Evolutionary conservation across 2,888 invertebrate genomes (phyloP), one percentile per base, ranked within the genome.

Genomic region (Melanotus villosus): DNA sequence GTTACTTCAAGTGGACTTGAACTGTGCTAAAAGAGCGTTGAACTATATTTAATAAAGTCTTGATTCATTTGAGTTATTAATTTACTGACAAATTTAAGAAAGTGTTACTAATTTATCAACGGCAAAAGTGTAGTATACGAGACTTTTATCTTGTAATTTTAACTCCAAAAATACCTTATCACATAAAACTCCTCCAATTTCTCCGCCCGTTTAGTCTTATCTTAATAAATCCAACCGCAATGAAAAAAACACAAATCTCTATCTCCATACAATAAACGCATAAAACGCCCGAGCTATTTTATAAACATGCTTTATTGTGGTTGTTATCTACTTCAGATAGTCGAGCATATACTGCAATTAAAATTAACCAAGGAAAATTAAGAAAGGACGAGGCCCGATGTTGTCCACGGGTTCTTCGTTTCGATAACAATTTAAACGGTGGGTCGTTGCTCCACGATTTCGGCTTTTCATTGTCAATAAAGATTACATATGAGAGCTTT

Each of bases 401-500:
- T n/a, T 26, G 43, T 59, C 23, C 41, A 59, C 41, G 30, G 34
- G 30, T 32, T 18, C n/a, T n/a, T n/a, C n/a, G n/a, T n/a, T n/a
- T n/a, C n/a, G n/a, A n/a, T n/a, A n/a, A n/a, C n/a, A 26, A 45
- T 41, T 50, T 30, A n/a, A 21, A 50, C 52, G 23, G 45, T 45
- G 32, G 64, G 64, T 64, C 56, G 52, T 45, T 56, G 64, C 38
- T 56, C 64, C 14, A 43, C 30, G 52, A 12, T 16, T 41, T 52
- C 23, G 43, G 64, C 26, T 64, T 56, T 56, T 43, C 64, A 56
- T 30, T 56, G 64, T 64, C 64, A 64, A 64, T 64, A 64, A 64
- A 64, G 64, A 56, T 56, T 64, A 64, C 41, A 56, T 56, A 43
- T 54, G 64, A 32, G 32, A 30, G 56, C 56, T 56, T 56, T 64